Base-by-base conservation (phyloP, 2,888 invertebrate species). In the Cephus runcator region DNA sequence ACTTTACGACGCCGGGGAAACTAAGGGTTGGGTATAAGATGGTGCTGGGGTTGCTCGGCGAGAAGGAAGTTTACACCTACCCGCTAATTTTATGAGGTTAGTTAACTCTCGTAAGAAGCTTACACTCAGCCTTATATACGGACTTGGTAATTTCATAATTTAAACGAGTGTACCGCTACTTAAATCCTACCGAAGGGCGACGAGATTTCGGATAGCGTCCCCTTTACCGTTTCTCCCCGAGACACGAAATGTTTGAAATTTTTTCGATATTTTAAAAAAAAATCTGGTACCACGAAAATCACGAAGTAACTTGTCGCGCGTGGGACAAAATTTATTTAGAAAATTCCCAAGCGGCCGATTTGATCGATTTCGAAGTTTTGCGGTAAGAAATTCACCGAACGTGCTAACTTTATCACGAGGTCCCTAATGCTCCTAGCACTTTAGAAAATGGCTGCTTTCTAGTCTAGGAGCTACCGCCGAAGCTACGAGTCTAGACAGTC, bases 41-140 rank as follows among this genome's bases (percentile, higher is more conserved):
- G 71, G 71, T 31, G 33, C 31, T 31, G 71, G 56, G 56, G 56
- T 56, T 56, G 56, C 23, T 56, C 9, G 56, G 69, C 75, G 81
- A 77, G 83, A 81, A 82, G 84, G 79, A 80, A 85, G 84, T 85
- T 83, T 83, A 84, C 87, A 87, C 82, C 82, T 84, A 85, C 80
- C 85, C 84, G 84, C 87, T 86, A 87, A 87, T 87, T 88, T 88
- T 88, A 88, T 79, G 86, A 86, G 85, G 84, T 85, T 88, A 85
- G 86, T 88, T 88, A 87, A 86, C 86, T 87, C 85, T 82, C 81
- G 79, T 84, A 86, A 86, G 85, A 84, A 85, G 86, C 85, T 88
- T 87, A 85, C 82, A 81, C 77, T 73, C 75, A 73, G 34, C 75
- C 79, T 84, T 82, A 81, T 84, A 84, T 81, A 80, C 79, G 80